Base-by-base conservation (phyloP, 2,113 vertebrate genomes). In the Tupaia chinensis region DNA sequence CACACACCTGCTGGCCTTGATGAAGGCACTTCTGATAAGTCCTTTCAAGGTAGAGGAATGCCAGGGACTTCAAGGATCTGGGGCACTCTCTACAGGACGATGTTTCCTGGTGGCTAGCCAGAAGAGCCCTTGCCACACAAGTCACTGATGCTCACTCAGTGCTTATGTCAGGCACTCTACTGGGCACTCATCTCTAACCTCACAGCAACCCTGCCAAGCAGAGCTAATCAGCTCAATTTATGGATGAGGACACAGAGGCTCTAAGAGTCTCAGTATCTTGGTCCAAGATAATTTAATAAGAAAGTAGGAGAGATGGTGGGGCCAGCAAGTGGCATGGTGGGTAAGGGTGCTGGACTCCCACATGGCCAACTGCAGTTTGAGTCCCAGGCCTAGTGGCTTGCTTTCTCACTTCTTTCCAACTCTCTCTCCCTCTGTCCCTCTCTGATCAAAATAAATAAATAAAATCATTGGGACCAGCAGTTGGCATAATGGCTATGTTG, bases 171-270 rank as follows among this genome's bases (percentile, higher is more conserved):
- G 93, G n/a, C 11, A 29, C 76, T 87, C 65, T 89, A 32, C 32
- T 60, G 53, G 89, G 78, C 53, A 89, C 22, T 88, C 92, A 85
- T 80, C 58, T 96, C 61, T 65, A 82, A 80, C 23, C 16, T 22
- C 56, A 23, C 16, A 78, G 61, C 23, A 77, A 77, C 34, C 7
- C 56, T 73, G 20, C 29, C 82, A 72, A 77, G n/a, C 11, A 34
- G 81, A 82, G 23, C 32, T 60, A 86, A 82, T 53, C n/a, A 83
- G 32, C n/a, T 77, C 53, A 78, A 76, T 25, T 94, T 72, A 94
- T n/a, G 89, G 73, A 68, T 74, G 60, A 95, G 56, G 70, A 96
- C 74, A 95, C 20, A 15, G 54, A 97, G 8, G 58, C 61, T 95
- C 63, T 96, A 72, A 29, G 53, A 87, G 61, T 91, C 54, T 88